phyloP scores from a whole-genome alignment of 1,140 invertebrate genomes.

The Drosophila truncata region DNA sequence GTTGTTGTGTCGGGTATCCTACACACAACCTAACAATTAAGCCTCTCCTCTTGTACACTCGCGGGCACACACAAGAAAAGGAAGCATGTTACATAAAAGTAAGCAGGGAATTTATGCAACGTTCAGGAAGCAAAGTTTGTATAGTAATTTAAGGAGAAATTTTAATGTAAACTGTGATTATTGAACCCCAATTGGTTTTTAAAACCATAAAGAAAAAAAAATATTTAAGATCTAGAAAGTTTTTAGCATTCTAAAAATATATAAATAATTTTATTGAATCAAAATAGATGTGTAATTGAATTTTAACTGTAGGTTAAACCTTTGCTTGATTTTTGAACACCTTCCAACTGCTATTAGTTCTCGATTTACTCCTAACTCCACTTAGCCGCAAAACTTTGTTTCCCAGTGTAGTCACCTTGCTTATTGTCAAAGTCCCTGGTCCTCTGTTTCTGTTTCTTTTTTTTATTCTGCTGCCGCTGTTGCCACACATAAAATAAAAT shows the following conservation, averaged over 20 bases:
- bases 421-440: slow-evolving; percentile 66
- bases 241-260: background rate
- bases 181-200: background rate
- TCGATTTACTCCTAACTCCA: background rate
- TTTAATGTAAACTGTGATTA: background rate
- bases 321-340: no score
- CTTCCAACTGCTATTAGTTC: background rate
- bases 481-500: slow-evolving; percentile 77
- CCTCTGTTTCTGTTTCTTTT: slow-evolving; percentile 18
- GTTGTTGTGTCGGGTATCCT: slow-evolving; percentile 72
- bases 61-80: slow-evolving; percentile 25
- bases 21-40: slow-evolving; percentile 79
- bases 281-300: background rate
- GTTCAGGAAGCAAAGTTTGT: slow-evolving; percentile 14
- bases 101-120: slow-evolving; percentile 57
- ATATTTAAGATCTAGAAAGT: background rate
- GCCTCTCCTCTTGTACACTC: slow-evolving; percentile 59
- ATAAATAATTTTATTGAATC: background rate
- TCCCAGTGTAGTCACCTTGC: slow-evolving; percentile 50
- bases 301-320: background rate
- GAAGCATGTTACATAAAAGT: slow-evolving; percentile 51
- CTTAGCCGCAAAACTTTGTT: background rate
- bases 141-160: background rate
- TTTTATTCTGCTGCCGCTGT: slow-evolving; percentile 17
- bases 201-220: background rate